Evolutionary conservation across 37 sponge, comb jelly and placozoan species (phyloP).

Genomic region (Halisarca cf. caerulea): DNA sequence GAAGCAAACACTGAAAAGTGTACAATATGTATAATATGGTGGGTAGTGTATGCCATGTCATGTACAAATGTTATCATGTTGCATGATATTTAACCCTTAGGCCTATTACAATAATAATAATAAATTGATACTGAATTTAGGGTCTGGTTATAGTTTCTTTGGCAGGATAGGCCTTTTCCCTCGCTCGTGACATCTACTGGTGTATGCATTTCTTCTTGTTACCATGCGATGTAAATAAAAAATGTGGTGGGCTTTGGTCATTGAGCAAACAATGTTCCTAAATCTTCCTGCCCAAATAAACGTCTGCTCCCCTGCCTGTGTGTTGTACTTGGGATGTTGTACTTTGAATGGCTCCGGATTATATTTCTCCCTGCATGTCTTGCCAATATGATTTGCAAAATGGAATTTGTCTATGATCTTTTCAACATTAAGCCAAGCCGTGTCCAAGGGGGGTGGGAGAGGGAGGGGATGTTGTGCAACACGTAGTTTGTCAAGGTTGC

Average conservation of each 20-base stretch:
- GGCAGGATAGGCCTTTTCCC: background rate
- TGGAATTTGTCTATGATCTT: constrained; percentile 35
- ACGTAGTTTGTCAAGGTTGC: constrained; percentile 29
- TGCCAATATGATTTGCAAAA: constrained; percentile 25
- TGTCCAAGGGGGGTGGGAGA: background rate
- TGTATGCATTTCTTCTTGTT: background rate
- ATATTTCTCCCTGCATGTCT: constrained; percentile 19
- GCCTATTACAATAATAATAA: too few relatives aligned
- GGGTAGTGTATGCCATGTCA: too few relatives aligned
- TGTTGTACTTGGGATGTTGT: background rate
- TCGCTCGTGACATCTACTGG: background rate
- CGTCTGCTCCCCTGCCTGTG: constrained; percentile 43
- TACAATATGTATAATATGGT: too few relatives aligned
- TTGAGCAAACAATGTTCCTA: constrained; percentile 32
- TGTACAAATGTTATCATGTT: too few relatives aligned
- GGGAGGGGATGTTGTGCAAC: constrained; percentile 28
- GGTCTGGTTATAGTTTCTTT: background rate
- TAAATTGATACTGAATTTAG: too few relatives aligned
- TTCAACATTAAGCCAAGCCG: constrained; percentile 12
- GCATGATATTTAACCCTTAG: too few relatives aligned
- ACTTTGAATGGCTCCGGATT: constrained; percentile 4
- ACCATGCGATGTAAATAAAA: constrained; percentile 43
- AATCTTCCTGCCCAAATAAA: constrained; percentile 47
- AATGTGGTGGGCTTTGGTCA: constrained; percentile 33
- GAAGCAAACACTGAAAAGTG: too few relatives aligned